A percentile compares a stretch with the other conserved stretches of the same genome.
phyloP scores from a whole-genome alignment of 2,888 invertebrate genomes.

The Ischnus inquisitorius region DNA sequence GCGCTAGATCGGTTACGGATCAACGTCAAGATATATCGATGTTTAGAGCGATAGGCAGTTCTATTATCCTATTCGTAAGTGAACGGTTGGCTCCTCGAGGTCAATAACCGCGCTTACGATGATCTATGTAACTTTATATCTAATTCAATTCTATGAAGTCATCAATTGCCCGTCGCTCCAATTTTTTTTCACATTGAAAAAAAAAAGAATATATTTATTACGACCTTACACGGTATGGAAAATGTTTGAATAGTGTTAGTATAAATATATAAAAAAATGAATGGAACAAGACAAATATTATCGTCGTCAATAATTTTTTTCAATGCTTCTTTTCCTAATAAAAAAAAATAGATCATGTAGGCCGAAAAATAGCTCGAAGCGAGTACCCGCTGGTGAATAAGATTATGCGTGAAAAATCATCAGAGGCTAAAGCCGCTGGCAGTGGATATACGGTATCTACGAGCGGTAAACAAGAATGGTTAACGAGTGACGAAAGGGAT shows the following conservation, averaged over 20 bases:
- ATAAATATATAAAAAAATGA: background rate
- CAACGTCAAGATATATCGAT: constrained; percentile 43
- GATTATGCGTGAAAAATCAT: constrained; percentile 11
- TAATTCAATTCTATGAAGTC: background rate
- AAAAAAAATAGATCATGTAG: background rate
- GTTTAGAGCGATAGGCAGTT: constrained; percentile 1
- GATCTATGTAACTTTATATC: background rate
- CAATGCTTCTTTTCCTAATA: background rate
- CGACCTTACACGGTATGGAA: too few relatives aligned
- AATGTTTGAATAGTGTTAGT: background rate
- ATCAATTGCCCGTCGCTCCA: background rate
- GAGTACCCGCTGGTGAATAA: background rate
- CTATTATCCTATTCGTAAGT: constrained; percentile 30
- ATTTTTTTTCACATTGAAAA: background rate
- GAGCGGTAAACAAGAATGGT: constrained; percentile 57
- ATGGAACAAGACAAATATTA: background rate
- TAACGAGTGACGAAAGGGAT: constrained; percentile 62
- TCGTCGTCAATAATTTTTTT: background rate
- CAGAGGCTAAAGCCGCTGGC: constrained; percentile 19
- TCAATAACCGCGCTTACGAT: constrained; percentile 27
- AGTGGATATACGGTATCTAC: constrained; percentile 24
- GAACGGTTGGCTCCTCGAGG: constrained; percentile 36
- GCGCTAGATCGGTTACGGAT: constrained; percentile 50
- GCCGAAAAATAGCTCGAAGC: background rate
- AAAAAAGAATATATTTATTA: background rate